Evolutionary conservation across 2,113 vertebrate species (phyloP).

Genomic region (Elgaria multicarinata): DNA sequence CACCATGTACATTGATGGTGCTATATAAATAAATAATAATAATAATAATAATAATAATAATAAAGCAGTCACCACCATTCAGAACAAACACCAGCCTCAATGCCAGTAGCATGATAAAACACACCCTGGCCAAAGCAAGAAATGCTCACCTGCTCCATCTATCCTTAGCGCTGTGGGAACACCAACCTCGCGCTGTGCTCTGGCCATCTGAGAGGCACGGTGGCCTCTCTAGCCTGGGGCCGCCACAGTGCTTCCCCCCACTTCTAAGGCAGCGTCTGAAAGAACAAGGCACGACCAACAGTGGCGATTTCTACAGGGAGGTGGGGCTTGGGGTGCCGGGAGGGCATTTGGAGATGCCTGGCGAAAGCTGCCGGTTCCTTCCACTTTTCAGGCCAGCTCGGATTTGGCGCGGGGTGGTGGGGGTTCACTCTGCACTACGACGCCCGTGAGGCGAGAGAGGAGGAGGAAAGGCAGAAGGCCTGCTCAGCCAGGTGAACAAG

Average conservation of each 20-base stretch:
- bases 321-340: not conserved
- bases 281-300: not conserved
- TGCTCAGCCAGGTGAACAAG: not conserved
- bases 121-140: not conserved
- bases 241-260: not conserved
- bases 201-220: not conserved
- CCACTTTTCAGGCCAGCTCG: too few species aligned
- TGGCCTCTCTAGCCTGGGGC: not conserved
- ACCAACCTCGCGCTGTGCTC: not conserved
- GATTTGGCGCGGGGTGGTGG: not conserved
- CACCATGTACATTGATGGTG: too few species aligned
- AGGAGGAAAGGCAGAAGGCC: not conserved
- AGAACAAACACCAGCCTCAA: not conserved
- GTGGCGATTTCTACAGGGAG: not conserved
- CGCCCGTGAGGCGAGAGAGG: not conserved
- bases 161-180: not conserved
- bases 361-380: not conserved
- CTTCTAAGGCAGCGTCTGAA: not conserved
- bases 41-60: too few species aligned
- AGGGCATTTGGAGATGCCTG: not conserved
- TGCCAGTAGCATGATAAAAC: not conserved
- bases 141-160: not conserved
- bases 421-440: not conserved
- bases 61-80: not conserved
- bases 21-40: too few species aligned